Evolutionary conservation across 1,140 invertebrate genomes (phyloP), one percentile per base, ranked within the genome.

Genomic region (Platorchestia sp.): DNA sequence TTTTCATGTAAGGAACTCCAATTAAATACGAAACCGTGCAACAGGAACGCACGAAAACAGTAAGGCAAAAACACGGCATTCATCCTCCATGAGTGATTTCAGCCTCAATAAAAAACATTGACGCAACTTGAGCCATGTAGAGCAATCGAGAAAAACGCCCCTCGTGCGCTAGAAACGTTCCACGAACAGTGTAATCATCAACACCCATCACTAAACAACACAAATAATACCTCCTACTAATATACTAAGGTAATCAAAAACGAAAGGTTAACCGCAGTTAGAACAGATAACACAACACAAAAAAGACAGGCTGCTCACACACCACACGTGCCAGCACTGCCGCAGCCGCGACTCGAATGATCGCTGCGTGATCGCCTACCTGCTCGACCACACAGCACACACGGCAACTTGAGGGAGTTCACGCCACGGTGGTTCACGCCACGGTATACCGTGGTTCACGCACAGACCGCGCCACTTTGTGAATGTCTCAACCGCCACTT

Each of bases 271-370:
- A 75, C 10, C 27, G 59, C 36, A 14, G 59, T 75, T 75, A 75
- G 3, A 36, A 1, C 27, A 22, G 27, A 19, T 1, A 3, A 75
- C 59, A 75, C 59, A 75, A 10, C 7, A 22, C 27, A 75, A 75
- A 10, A 75, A 22, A 75, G 14, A 75, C 59, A 75, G n/a, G 27
- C 59, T 75, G 27, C 59, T 3, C 27, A 27, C 59, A 75, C 87
- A 89, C 87, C n/a, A 89, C 87, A 42, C 87, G 42, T 43, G 87
- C 10, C 87, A 42, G 10, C 41, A 41, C 87, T 89, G 36, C 41
- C 36, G 87, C 87, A 44, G 87, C 87, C 43, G 87, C 87, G 43
- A 44, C 87, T 41, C 87, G 41, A 89, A 44, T 89, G 87, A 89
- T 41, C 7, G 41, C 41, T 42, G 41, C 87, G 87, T 89, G 87